phyloP scores from a whole-genome alignment of 2,113 vertebrate genomes.

The Shinisaurus crocodilurus region DNA sequence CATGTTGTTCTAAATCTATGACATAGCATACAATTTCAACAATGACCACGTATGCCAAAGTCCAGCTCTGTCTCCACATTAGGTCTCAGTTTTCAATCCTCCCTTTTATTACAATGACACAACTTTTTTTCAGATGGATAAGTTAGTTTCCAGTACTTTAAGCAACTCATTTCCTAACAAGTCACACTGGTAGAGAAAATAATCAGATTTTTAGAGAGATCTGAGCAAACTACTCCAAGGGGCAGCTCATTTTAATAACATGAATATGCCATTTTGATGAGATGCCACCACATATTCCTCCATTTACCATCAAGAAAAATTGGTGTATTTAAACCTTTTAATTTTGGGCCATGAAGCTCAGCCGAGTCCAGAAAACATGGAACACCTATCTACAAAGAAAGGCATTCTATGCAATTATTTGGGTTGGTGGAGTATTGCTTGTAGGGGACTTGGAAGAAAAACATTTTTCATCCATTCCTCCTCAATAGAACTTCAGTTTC shows the following conservation, averaged over 20 bases:
- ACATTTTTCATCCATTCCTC: neutral
- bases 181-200: neutral
- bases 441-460: neutral
- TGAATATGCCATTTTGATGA: too few species aligned
- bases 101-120: neutral
- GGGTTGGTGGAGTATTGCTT: neutral
- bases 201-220: neutral
- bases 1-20: too few species aligned
- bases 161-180: neutral
- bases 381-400: neutral
- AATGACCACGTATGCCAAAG: neutral
- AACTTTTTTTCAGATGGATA: neutral
- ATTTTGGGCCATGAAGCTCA: neutral
- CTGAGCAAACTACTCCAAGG: neutral
- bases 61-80: neutral
- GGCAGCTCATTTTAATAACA: neutral
- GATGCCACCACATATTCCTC: neutral
- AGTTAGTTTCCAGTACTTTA: neutral
- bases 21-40: neutral
- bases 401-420: too few species aligned
- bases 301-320: neutral
- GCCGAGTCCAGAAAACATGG: too few species aligned
- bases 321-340: too few species aligned
- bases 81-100: neutral
- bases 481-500: neutral